These are phyloP conservation scores for Lepidonotus clava DNA, from an alignment of 2,888 invertebrate genomes.

Conservation along the genomic window DNA sequence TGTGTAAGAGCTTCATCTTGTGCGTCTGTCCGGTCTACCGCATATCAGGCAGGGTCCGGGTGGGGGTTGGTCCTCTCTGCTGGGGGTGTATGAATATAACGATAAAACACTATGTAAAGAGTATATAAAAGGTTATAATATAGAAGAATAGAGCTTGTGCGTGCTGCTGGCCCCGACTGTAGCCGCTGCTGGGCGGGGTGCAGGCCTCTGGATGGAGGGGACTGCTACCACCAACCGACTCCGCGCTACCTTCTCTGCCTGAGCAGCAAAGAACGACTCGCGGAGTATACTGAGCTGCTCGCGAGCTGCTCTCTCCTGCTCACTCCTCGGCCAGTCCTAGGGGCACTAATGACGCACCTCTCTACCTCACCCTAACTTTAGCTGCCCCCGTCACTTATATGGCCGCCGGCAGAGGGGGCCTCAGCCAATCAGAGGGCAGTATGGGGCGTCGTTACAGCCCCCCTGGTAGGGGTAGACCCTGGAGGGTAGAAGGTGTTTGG, in stretches of 20 bases:
- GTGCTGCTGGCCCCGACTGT: background rate
- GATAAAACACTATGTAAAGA: no score
- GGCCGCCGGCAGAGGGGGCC: background rate
- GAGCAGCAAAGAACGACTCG: background rate
- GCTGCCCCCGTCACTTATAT: background rate
- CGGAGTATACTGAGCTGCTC: background rate
- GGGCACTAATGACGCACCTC: background rate
- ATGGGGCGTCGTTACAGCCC: background rate
- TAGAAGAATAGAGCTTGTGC: no score
- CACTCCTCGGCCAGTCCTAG: background rate
- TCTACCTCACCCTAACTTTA: conserved; percentile 3
- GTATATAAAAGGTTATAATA: no score
- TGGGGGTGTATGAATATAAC: no score
- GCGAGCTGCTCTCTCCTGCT: background rate
- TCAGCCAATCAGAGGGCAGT: background rate
- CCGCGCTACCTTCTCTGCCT: conserved; percentile 14
- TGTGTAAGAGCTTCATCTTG: conserved; percentile 7
- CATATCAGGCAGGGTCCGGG: background rate
- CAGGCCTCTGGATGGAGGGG: background rate
- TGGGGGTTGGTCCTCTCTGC: background rate
- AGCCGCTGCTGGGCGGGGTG: background rate
- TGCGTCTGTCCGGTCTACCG: conserved; percentile 7
- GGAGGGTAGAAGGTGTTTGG: background rate
- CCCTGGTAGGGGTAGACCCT: background rate
- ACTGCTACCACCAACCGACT: background rate